phyloP scores from a whole-genome alignment of 2,113 vertebrate species.

The Phocoena sinus region DNA sequence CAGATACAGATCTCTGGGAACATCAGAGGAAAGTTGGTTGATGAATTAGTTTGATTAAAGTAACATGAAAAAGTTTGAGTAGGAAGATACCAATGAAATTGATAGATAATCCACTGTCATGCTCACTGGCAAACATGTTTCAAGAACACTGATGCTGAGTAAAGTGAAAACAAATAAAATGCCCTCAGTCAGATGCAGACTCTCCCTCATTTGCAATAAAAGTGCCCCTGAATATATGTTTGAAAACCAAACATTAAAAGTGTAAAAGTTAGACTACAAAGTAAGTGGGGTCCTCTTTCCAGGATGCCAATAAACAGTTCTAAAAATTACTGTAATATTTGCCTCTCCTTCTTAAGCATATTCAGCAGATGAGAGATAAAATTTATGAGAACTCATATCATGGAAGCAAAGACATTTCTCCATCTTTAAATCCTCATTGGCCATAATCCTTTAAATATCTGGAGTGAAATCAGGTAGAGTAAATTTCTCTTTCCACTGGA shows the following conservation, averaged over 20 bases:
- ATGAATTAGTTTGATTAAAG: constrained; percentile 55
- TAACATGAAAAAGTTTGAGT: constrained; percentile 15
- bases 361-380: not conserved
- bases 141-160: not conserved
- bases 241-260: not conserved
- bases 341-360: not conserved
- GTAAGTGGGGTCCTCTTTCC: not conserved
- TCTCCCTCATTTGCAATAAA: not conserved
- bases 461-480: not conserved
- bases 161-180: not conserved
- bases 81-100: not conserved
- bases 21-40: constrained; percentile 19
- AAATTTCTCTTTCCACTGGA: not conserved
- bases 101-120: not conserved
- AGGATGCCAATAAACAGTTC: not conserved
- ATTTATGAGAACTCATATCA: not conserved
- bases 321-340: not conserved
- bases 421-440: not conserved
- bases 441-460: not conserved
- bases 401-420: not conserved
- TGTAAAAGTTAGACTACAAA: not conserved
- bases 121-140: not conserved
- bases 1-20: constrained; percentile 19
- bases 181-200: not conserved
- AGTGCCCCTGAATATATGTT: not conserved